phyloP scores from a whole-genome alignment of 64 coral and sea anemone species.

The Porites lutea region DNA sequence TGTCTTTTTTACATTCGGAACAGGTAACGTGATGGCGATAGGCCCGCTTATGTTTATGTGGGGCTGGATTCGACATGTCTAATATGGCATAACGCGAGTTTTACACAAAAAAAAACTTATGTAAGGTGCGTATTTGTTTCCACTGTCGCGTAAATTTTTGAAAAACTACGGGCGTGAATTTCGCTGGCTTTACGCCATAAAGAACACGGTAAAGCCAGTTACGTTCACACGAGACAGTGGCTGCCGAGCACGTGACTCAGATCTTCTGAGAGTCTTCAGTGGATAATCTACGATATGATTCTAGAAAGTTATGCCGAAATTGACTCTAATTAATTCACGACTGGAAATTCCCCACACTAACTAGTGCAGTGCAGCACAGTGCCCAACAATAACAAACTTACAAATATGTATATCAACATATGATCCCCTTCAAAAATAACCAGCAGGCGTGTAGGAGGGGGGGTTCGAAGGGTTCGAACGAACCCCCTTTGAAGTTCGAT shows the following conservation, averaged over 20 bases:
- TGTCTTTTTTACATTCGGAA: no score
- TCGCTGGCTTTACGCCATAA: background rate
- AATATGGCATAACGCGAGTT: no score
- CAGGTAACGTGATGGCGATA: no score
- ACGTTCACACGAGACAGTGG: background rate
- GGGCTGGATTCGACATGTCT: no score
- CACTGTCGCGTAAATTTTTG: conserved; percentile 16
- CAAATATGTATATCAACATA: conserved; percentile 3
- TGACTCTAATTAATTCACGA: no score
- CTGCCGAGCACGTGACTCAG: conserved; percentile 19
- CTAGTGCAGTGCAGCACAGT: no score
- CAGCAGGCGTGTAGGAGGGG: no score
- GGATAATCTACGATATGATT: background rate
- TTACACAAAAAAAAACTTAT: no score
- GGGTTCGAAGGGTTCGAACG: no score
- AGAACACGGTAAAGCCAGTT: background rate
- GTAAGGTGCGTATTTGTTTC: background rate
- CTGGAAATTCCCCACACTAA: no score
- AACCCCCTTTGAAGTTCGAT: no score
- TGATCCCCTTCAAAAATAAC: background rate
- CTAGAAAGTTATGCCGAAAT: conserved; percentile 10
- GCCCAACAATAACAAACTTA: background rate
- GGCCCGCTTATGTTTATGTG: no score
- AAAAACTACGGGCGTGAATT: background rate
- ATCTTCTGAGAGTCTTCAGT: conserved; percentile 23